Evolutionary conservation across 2,888 invertebrate species (phyloP).

Genomic region (Isoperla grammatica): DNA sequence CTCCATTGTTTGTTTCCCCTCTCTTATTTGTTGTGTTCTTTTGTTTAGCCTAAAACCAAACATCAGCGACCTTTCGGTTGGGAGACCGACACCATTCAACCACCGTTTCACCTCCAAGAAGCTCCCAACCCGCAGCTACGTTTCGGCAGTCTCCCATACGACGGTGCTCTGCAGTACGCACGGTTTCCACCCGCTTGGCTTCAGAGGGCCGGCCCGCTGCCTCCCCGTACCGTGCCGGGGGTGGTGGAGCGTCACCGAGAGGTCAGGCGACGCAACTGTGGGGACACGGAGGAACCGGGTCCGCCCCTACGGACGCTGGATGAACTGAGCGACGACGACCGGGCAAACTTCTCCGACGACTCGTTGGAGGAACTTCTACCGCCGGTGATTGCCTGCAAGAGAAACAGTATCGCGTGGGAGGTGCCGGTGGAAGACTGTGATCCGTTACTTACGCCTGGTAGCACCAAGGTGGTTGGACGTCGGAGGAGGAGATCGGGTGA

Average conservation of each 20-base stretch:
- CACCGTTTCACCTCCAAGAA: constrained; percentile 45
- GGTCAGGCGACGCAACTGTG: constrained; percentile 56
- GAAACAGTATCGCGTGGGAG: constrained; percentile 83
- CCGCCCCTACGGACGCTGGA: constrained; percentile 40
- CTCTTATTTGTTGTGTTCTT: constrained; percentile 37
- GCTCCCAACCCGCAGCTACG: constrained; percentile 51
- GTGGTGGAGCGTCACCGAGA: constrained; percentile 74
- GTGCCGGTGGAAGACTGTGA: constrained; percentile 65
- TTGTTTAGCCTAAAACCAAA: constrained; percentile 61
- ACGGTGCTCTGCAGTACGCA: constrained; percentile 43
- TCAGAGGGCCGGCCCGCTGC: constrained; percentile 40
- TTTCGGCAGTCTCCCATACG: constrained; percentile 64
- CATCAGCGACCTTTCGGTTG: constrained; percentile 70
- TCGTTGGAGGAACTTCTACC: constrained; percentile 72
- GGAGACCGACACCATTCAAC: constrained; percentile 49
- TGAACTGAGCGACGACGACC: constrained; percentile 45
- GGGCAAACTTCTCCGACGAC: constrained; percentile 67
- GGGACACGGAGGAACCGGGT: constrained; percentile 39
- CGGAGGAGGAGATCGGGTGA: constrained; percentile 46
- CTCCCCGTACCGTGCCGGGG: constrained; percentile 63
- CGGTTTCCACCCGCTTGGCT: constrained; percentile 44
- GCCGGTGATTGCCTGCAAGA: constrained; percentile 57
- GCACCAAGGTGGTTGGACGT: constrained; percentile 55
- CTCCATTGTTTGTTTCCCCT: no score
- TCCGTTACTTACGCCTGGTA: constrained; percentile 63